Percentiles rank a stretch among this genome's conserved stretches.
Evolutionary conservation across 2,888 invertebrate species (phyloP).

Genomic region (Scaeva pyrastri): DNA sequence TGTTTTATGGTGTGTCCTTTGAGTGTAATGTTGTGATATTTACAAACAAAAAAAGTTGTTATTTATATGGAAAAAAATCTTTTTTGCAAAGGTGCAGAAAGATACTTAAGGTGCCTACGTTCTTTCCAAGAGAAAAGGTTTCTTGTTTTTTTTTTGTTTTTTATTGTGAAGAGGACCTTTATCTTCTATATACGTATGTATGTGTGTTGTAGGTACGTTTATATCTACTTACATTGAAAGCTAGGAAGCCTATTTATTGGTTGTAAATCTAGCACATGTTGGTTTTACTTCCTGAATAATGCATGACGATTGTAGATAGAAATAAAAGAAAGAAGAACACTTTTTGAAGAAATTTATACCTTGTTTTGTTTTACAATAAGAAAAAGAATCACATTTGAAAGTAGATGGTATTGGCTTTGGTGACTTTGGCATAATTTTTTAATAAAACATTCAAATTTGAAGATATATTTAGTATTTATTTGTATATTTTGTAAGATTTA

Average conservation of each 20-base stretch:
- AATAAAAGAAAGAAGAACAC: background rate
- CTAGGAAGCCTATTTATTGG: slow-evolving; percentile 1
- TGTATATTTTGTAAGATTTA: too few species aligned
- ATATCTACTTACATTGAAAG: too few species aligned
- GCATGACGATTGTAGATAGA: background rate
- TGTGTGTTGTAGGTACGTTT: too few species aligned
- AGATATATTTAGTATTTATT: too few species aligned
- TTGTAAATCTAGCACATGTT: slow-evolving; percentile 29
- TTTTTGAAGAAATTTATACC: background rate
- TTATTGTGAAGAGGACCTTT: too few species aligned
- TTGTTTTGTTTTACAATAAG: background rate
- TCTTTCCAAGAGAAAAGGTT: background rate
- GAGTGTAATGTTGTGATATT: background rate
- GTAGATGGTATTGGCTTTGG: too few species aligned
- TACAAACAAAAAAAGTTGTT: slow-evolving; percentile 10
- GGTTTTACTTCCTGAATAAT: slow-evolving; percentile 15
- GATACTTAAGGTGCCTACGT: slow-evolving; percentile 4
- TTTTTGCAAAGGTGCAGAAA: background rate
- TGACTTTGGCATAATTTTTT: too few species aligned
- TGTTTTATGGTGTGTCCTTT: background rate
- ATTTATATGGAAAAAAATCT: background rate
- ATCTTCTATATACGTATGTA: too few species aligned
- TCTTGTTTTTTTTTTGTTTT: background rate
- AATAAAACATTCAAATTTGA: too few species aligned
- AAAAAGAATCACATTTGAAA: background rate